Conservation (phyloP, 2,113 vertebrate species). For the Narcine bancroftii region DNA sequence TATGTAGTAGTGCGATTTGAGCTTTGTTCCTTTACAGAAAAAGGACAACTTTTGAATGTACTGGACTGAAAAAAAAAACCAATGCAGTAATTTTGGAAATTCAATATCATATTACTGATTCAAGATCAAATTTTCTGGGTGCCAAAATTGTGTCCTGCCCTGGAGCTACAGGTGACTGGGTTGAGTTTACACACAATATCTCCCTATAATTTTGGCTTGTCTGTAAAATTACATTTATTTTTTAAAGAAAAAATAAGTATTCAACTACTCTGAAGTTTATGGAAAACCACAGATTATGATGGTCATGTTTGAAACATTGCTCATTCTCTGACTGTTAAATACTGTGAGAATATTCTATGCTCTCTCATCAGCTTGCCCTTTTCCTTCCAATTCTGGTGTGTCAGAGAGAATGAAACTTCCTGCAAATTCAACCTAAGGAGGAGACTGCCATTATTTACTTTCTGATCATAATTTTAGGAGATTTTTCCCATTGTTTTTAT, state of each 20-base stretch:
- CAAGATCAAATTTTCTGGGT: no score
- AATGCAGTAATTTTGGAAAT: no score
- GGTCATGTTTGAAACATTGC: background rate
- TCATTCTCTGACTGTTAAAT: background rate
- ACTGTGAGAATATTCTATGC: background rate
- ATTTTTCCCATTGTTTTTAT: background rate
- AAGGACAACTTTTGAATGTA: no score
- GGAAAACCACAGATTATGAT: background rate
- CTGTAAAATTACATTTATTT: background rate
- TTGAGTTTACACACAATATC: background rate
- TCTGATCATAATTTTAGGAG: background rate
- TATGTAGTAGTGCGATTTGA: no score
- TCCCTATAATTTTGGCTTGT: background rate
- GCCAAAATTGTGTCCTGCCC: background rate
- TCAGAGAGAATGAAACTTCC: background rate
- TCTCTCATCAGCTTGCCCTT: background rate
- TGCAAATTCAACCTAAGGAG: background rate
- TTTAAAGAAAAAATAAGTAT: background rate
- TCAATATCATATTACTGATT: no score
- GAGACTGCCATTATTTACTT: background rate
- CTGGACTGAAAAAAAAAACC: no score
- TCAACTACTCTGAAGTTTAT: background rate
- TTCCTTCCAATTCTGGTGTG: slow-evolving; percentile 2
- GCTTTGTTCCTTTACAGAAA: no score
- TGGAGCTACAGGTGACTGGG: background rate